A percentile compares a stretch with the other conserved stretches of the same genome.
Conservation (phyloP, 2,113 vertebrate species). For the Myiagra hebetior region DNA sequence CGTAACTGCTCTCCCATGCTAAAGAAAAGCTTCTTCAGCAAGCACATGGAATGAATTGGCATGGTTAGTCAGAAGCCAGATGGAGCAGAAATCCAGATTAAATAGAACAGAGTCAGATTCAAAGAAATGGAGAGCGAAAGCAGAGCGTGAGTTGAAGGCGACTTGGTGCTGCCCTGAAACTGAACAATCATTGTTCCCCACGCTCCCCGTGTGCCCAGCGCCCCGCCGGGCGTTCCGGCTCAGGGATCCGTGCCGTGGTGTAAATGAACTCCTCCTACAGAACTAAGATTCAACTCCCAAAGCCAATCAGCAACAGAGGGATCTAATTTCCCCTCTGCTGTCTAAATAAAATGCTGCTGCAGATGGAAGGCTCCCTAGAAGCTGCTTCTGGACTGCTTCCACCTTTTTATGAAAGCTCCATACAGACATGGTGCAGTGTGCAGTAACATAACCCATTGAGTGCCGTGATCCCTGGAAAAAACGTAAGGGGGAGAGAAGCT, state of each 20-base stretch:
- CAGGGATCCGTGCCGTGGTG: not conserved
- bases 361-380: slow-evolving; percentile 54
- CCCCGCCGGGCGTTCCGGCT: accelerated
- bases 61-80: slow-evolving; percentile 16
- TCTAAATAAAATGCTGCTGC: slow-evolving; percentile 53
- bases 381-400: slow-evolving; percentile 52
- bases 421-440: not conserved
- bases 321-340: slow-evolving; percentile 55
- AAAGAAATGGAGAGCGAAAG: not conserved
- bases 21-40: not conserved
- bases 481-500: not conserved
- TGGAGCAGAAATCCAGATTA: slow-evolving; percentile 44
- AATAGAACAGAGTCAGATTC: slow-evolving; percentile 8
- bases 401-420: slow-evolving; percentile 46
- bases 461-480: not conserved
- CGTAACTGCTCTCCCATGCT: not conserved
- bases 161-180: not conserved
- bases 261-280: slow-evolving; percentile 1
- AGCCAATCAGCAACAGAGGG: slow-evolving; percentile 30
- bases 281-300: slow-evolving; percentile 2
- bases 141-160: not conserved
- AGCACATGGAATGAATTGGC: not conserved
- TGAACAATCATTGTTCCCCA: not conserved
- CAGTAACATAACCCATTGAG: not conserved
- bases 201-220: not conserved